Evolutionary conservation across 2,113 vertebrate genomes (phyloP).

Genomic region (Gasterosteus nipponicus): DNA sequence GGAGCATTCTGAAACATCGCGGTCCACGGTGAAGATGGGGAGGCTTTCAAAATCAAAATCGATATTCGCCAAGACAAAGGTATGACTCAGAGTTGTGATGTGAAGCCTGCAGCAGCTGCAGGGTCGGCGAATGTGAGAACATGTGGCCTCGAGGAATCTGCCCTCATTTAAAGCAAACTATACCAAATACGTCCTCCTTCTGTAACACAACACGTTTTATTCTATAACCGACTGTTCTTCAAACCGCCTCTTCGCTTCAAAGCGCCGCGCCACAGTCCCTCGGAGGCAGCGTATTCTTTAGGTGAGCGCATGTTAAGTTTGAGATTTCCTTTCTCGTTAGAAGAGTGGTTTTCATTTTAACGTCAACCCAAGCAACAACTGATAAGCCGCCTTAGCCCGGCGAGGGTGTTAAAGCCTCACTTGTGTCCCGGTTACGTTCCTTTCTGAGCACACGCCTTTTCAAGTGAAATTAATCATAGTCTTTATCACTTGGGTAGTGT

Average conservation of each 20-base stretch:
- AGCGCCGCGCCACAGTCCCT: not conserved
- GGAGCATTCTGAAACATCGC: slow-evolving; percentile 31
- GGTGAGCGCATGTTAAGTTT: slow-evolving; percentile 27
- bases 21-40: not conserved
- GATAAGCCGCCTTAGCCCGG: slow-evolving; percentile 46
- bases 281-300: slow-evolving; percentile 20
- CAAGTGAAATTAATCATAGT: slow-evolving; percentile 97
- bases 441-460: slow-evolving; percentile 89
- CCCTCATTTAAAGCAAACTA: not conserved
- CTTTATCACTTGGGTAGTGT: slow-evolving; percentile 92
- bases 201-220: not conserved
- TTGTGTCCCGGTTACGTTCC: slow-evolving; percentile 78
- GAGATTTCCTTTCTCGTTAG: slow-evolving; percentile 46
- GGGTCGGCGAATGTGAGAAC: not conserved
- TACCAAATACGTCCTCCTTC: not conserved
- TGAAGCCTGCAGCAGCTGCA: slow-evolving; percentile 7
- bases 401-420: slow-evolving; percentile 68
- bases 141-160: not conserved
- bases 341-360: slow-evolving; percentile 57
- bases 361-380: slow-evolving; percentile 62
- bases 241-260: slow-evolving; percentile 9
- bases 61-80: slow-evolving; percentile 19
- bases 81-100: not conserved
- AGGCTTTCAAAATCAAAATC: slow-evolving; percentile 26
- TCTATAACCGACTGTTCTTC: not conserved